Conservation (phyloP, 2,888 invertebrate genomes). For the Tuta absoluta region DNA sequence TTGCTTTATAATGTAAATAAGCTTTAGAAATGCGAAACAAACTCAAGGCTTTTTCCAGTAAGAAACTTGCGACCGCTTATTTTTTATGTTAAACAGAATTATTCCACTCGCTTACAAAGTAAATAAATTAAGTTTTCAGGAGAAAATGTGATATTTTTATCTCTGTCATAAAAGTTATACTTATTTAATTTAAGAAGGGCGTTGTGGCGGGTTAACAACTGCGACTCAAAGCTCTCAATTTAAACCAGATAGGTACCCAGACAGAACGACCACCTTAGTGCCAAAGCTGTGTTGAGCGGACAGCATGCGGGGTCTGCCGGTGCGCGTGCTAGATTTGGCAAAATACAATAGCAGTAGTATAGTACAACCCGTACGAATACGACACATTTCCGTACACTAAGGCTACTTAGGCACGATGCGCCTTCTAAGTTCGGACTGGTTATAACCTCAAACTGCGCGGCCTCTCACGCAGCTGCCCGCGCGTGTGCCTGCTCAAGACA, state of each 20-base stretch:
- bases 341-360: too few species aligned
- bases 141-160: slow-evolving; percentile 21
- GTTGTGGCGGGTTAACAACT: slow-evolving; percentile 9
- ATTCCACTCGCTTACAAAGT: slow-evolving; percentile 22
- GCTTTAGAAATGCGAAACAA: slow-evolving; percentile 6
- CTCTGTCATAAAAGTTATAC: slow-evolving; percentile 17
- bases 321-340: too few species aligned
- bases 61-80: slow-evolving; percentile 12
- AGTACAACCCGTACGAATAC: too few species aligned
- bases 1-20: background rate
- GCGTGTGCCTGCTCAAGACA: too few species aligned
- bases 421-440: too few species aligned
- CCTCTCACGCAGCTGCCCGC: too few species aligned
- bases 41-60: background rate
- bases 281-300: too few species aligned
- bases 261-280: background rate
- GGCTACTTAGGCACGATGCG: too few species aligned
- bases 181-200: slow-evolving; percentile 20
- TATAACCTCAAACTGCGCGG: too few species aligned
- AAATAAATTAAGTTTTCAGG: slow-evolving; percentile 23
- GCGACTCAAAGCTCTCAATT: slow-evolving; percentile 3
- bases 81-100: slow-evolving; percentile 24
- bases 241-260: background rate
- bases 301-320: too few species aligned
- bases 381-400: too few species aligned